Conservation (phyloP, 2,888 invertebrate genomes). For the Diarsia dahlii region DNA sequence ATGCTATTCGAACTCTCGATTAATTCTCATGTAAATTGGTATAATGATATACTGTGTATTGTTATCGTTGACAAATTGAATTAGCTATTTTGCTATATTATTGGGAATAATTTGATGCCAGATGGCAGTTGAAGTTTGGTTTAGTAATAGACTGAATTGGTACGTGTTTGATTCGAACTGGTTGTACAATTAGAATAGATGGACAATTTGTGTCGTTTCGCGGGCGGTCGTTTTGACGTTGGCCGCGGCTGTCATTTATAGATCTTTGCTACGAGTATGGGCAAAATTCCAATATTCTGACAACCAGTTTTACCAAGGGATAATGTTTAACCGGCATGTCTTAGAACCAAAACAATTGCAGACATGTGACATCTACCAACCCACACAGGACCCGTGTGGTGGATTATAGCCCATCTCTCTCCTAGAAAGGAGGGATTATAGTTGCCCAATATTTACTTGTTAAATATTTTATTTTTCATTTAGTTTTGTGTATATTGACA, state of each 20-base stretch:
- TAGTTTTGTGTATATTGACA: no score
- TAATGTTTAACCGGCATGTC: no score
- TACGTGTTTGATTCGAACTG: not conserved
- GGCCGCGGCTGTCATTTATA: not conserved
- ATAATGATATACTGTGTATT: slow-evolving; percentile 28
- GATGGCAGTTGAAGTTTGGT: not conserved
- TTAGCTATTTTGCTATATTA: slow-evolving; percentile 3
- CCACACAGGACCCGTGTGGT: no score
- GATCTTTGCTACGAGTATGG: not conserved
- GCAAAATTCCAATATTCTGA: not conserved
- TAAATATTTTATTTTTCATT: no score
- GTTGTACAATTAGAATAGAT: not conserved
- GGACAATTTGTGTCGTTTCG: not conserved
- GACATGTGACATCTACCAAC: no score
- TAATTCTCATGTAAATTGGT: slow-evolving; percentile 49
- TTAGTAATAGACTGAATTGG: not conserved
- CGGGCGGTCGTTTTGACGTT: not conserved
- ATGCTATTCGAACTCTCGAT: slow-evolving; percentile 39
- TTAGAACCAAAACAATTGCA: no score
- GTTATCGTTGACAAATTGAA: slow-evolving; percentile 42
- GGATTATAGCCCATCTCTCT: no score
- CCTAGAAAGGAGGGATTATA: no score
- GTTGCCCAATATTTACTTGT: no score
- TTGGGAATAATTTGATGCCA: slow-evolving; percentile 8
- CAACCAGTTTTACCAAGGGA: no score